Conservation (phyloP, 2,113 vertebrate genomes). For the Dendropsophus ebraccatus region DNA sequence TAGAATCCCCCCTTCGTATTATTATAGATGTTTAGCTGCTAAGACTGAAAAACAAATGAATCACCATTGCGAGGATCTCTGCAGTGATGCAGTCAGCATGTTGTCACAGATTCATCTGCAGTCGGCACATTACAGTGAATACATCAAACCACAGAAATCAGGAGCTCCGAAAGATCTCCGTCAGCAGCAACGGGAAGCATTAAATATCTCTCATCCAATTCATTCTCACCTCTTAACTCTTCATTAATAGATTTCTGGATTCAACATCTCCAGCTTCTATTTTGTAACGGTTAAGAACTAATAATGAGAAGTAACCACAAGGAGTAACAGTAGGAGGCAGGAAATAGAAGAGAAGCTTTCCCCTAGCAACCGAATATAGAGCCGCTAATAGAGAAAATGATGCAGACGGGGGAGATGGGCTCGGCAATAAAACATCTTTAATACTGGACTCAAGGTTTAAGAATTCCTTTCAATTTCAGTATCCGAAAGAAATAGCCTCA, state of each 20-base stretch:
- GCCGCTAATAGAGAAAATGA: neutral
- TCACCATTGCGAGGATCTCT: neutral
- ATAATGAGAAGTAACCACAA: neutral
- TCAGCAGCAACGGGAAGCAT: neutral
- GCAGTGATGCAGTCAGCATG: slow-evolving; percentile 8
- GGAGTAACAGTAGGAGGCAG: neutral
- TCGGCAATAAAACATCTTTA: neutral
- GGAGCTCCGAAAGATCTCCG: neutral
- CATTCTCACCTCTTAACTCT: neutral
- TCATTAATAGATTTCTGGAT: neutral
- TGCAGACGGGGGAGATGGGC: neutral
- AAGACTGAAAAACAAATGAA: slow-evolving; percentile 11
- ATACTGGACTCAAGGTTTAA: neutral
- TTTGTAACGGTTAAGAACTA: neutral
- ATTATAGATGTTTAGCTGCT: neutral
- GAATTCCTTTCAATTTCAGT: neutral
- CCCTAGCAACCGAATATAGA: neutral
- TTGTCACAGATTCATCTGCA: neutral
- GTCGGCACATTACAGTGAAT: neutral
- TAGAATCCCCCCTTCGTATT: neutral
- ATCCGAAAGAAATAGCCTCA: neutral
- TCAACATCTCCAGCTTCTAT: neutral
- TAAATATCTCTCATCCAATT: neutral
- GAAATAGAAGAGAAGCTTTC: neutral
- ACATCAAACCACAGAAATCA: neutral